Evolutionary conservation across 2,888 invertebrate species (phyloP).

Genomic region (Nymphalis polychloros): DNA sequence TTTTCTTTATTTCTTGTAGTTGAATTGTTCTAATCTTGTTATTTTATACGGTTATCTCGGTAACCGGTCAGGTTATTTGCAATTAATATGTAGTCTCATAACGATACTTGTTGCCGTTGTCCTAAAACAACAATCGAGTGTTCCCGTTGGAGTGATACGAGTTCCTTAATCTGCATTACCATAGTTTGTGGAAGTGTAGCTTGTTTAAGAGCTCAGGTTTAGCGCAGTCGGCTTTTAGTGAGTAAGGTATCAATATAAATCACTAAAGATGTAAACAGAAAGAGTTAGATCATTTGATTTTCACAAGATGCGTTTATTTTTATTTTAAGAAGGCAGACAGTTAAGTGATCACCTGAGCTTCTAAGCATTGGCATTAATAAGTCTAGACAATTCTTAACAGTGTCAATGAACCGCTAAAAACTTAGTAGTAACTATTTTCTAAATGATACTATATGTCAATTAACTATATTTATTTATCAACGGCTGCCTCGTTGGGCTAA

Average conservation of each 20-base stretch:
- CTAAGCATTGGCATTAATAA: no score
- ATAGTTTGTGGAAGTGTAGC: constrained; percentile 34
- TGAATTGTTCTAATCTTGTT: not conserved
- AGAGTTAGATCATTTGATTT: no score
- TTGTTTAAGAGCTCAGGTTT: constrained; percentile 25
- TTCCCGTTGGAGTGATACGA: constrained; percentile 30
- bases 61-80: constrained; percentile 49
- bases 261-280: not conserved
- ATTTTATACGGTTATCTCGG: not conserved
- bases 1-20: not conserved
- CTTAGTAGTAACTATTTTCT: no score
- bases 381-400: no score
- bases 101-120: constrained; percentile 52
- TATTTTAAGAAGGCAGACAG: no score
- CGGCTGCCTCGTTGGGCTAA: no score
- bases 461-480: no score
- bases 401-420: no score
- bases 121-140: constrained; percentile 63
- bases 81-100: constrained; percentile 64
- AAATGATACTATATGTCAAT: no score
- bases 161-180: constrained; percentile 45
- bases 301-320: no score
- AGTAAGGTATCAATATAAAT: constrained; percentile 7
- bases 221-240: constrained; percentile 13
- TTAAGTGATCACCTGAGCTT: no score